Evolutionary conservation across 2,888 invertebrate genomes (phyloP), one percentile per base, ranked within the genome.

Genomic region (Chrysomela aeneicollis): DNA sequence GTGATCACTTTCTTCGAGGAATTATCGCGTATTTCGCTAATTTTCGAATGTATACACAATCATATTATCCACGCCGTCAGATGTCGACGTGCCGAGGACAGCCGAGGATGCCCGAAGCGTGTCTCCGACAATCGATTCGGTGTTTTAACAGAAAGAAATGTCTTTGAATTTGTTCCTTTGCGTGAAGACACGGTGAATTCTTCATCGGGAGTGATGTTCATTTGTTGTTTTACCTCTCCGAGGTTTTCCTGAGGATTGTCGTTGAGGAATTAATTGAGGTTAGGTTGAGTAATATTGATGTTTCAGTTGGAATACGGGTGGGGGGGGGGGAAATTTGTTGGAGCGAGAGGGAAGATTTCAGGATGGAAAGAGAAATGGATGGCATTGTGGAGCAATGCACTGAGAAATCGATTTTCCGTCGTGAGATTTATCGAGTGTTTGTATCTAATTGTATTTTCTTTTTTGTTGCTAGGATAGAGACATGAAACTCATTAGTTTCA

Each of bases 31-130:
- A 19, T 42, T 49, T 47, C 17, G 53, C 18, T 15, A 57, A 64
- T 61, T 67, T 63, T 30, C 54, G 47, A 65, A 55, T 67, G 64
- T 63, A 69, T 69, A 69, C 65, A 66, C 69, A 67, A 65, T 63
- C 65, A 59, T 65, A 65, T 62, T 51, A 63, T 59, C 60, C 66
- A 63, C 63, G 64, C 64, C 64, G 67, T 65, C 67, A 64, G 58
- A 61, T 59, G 65, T 69, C 63, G 66, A 59, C 47, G 21, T 1
- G 26, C 12, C 69, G 68, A 63, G 47, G 35, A 12, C 22, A 17
- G 30, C 63, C 68, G 68, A 66, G 15, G 26, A 21, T 21, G 35
- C n/a, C 61, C 65, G 66, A 59, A 5, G 46, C 15, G 42, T 15
- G n/a, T 42, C 42, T 42, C 15, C 15, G 42, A 47, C 42, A 37